These are phyloP conservation scores for Polypterus bichir DNA, from an alignment of 2,113 vertebrate species.

Conservation along the genomic window DNA sequence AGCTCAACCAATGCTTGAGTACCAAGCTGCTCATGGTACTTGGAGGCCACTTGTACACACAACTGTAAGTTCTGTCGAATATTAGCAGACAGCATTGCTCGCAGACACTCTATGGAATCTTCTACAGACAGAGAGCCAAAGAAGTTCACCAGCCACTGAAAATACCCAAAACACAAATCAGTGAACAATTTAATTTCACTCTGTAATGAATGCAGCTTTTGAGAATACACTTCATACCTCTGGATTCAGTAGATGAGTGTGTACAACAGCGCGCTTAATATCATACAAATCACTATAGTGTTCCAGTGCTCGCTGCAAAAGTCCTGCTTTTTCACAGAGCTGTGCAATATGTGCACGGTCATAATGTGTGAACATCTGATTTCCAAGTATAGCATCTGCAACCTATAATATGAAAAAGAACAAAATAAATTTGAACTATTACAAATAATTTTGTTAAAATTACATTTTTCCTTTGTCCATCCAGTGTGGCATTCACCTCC, in stretches of 20 bases:
- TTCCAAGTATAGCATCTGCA: slow-evolving; percentile 83
- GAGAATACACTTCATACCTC: slow-evolving; percentile 37
- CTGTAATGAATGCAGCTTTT: neutral
- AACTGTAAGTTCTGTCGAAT: slow-evolving; percentile 82
- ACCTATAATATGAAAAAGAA: slow-evolving; percentile 46
- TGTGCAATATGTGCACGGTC: slow-evolving; percentile 77
- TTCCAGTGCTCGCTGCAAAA: slow-evolving; percentile 77
- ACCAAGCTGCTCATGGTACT: slow-evolving; percentile 83
- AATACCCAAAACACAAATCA: slow-evolving; percentile 8
- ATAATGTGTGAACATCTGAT: slow-evolving; percentile 89
- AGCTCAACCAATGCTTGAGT: slow-evolving; percentile 76
- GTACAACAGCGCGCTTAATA: slow-evolving; percentile 78
- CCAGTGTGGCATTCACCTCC: too few species aligned
- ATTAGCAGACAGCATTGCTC: slow-evolving; percentile 76
- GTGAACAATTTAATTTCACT: neutral
- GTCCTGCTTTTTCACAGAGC: slow-evolving; percentile 82
- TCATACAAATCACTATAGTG: slow-evolving; percentile 79
- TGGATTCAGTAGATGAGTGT: slow-evolving; percentile 80
- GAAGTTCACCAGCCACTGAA: slow-evolving; percentile 80
- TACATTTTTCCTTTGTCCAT: too few species aligned
- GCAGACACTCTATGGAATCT: slow-evolving; percentile 77
- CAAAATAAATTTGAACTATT: too few species aligned
- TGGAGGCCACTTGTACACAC: slow-evolving; percentile 79
- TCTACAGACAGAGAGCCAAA: slow-evolving; percentile 80
- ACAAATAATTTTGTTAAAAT: too few species aligned